Evolutionary conservation across 2,797 vertebrate species (phyloP).

Genomic region (Enteromius radiatus): DNA sequence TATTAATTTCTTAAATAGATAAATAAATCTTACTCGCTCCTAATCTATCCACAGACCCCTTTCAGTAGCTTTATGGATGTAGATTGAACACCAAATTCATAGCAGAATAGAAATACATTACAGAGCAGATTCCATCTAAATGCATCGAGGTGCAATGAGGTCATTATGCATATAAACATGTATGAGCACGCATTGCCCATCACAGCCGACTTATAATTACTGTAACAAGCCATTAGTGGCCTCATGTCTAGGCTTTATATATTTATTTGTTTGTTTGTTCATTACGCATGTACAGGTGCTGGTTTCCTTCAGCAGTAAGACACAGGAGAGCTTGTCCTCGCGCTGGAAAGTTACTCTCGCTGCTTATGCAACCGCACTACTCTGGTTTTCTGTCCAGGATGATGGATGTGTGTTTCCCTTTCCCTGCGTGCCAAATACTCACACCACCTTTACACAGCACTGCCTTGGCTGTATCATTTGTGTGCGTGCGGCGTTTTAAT

Average conservation of each 20-base stretch:
- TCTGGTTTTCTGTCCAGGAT: slow-evolving; percentile 55
- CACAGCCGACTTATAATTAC: not conserved
- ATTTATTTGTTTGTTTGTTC: slow-evolving; percentile 8
- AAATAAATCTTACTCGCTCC: not conserved
- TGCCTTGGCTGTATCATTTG: not conserved
- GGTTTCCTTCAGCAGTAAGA: slow-evolving; percentile 31
- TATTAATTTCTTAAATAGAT: not conserved
- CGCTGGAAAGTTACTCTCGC: slow-evolving; percentile 61
- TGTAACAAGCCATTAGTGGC: slow-evolving; percentile 2
- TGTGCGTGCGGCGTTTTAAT: slow-evolving; percentile 8
- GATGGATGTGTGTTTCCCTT: slow-evolving; percentile 64
- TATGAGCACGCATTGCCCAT: not conserved
- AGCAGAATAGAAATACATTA: not conserved
- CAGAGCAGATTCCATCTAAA: not conserved
- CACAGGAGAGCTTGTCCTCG: slow-evolving; percentile 59
- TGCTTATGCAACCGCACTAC: slow-evolving; percentile 62
- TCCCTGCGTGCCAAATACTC: slow-evolving; percentile 46
- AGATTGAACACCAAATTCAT: not conserved
- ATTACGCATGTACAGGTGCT: not conserved
- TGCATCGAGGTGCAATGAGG: not conserved
- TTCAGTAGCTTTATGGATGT: not conserved
- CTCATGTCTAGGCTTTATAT: not conserved
- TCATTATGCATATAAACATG: not conserved
- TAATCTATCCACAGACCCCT: no score
- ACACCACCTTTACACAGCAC: slow-evolving; percentile 26